Base-by-base conservation (phyloP, 2,888 invertebrate species). In the Malthinus seriepunctatus region DNA sequence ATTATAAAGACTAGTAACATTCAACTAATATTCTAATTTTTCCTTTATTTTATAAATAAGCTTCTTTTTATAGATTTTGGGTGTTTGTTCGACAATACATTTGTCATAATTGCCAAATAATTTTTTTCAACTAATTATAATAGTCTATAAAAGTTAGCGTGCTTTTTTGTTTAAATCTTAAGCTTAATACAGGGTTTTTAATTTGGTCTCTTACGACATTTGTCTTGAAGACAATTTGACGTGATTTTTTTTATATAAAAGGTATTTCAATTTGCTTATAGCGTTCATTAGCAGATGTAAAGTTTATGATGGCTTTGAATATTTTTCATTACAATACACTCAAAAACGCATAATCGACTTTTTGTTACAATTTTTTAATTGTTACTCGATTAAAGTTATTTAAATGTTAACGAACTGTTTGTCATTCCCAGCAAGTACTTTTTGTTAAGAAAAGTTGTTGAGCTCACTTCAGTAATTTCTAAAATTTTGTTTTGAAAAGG, bases 91-190 rank as follows among this genome's bases (percentile, higher is more conserved):
- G 57, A 52, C 57, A 58, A 52, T 58, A 48, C 42, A 52, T 52
- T 58, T 58, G 57, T 58, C 57, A 42, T 10, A 47, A 48, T 58
- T 58, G 57, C 57, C 57, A 58, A 58, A 52, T 52, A 11, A 52
- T 37, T 34, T 31, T 32, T 35, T 35, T 49, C 35, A 15, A 49
- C 35, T 11, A 11, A 15, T 38, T 38, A 14, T 38, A 9, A 38
- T 38, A 38, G 38, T 38, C 8, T 38, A 38, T 38, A 14, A 38
- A 14, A 38, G 11, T 38, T 42, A 42, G 23, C 5, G 32, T 46
- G 11, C 31, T 51, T 51, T 44, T 51, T 42, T 44, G 34, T 45
- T 51, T 49, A 42, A 45, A 45, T 11, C 9, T 31, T 51, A 44
- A 42, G 51, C 45, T 51, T 51, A 23, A 39, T 15, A 35, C 51